Percentiles rank a stretch among this genome's conserved stretches.
Conservation (phyloP, 2,113 vertebrate species). For the Okapia johnstoni region DNA sequence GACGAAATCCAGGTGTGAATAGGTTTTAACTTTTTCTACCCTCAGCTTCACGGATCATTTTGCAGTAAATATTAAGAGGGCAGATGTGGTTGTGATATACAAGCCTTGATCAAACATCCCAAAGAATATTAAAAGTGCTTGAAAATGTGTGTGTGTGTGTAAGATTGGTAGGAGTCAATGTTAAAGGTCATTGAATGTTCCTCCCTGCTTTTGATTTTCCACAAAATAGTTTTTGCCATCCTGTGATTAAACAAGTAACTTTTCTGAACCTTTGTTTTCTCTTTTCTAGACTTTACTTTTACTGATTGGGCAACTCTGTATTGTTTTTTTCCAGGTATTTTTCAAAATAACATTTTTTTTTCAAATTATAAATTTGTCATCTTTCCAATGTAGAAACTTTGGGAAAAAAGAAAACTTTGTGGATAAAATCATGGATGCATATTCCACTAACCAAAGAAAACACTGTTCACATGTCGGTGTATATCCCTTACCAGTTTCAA, state of each 20-base stretch:
- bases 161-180: not conserved
- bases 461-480: not conserved
- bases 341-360: not conserved
- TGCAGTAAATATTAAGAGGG: not conserved
- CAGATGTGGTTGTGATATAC: not conserved
- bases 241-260: not conserved
- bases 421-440: not conserved
- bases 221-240: not conserved
- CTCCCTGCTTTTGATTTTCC: not conserved
- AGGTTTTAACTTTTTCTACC: not conserved
- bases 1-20: not conserved
- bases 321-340: slow-evolving; percentile 11
- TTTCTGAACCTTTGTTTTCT: not conserved
- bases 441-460: not conserved
- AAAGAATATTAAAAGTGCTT: not conserved
- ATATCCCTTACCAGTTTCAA: no score
- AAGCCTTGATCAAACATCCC: not conserved
- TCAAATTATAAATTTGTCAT: not conserved
- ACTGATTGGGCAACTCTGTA: not conserved
- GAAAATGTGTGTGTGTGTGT: not conserved
- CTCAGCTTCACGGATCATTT: not conserved
- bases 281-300: not conserved
- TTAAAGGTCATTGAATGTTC: not conserved
- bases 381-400: not conserved
- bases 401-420: not conserved